These are phyloP conservation scores for Puma concolor DNA, from an alignment of 2,113 vertebrate species.

Conservation along the genomic window DNA sequence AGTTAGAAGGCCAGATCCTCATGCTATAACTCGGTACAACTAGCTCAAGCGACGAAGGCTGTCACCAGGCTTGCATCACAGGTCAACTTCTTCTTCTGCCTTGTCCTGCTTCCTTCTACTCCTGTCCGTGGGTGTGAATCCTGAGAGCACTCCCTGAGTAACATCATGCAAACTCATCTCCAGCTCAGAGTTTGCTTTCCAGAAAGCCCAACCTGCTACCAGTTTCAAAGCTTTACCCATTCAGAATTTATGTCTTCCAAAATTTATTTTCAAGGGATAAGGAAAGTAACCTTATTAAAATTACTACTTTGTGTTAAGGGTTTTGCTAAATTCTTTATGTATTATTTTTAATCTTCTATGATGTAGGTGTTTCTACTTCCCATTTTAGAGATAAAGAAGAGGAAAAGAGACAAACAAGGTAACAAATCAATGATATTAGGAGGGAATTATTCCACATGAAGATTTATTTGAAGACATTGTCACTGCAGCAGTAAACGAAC, in stretches of 20 bases:
- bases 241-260: background rate
- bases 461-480: background rate
- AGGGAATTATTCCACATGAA: background rate
- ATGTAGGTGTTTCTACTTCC: background rate
- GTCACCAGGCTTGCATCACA: background rate
- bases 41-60: no score
- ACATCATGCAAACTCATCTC: background rate
- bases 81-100: background rate
- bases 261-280: background rate
- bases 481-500: background rate
- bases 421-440: background rate
- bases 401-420: background rate
- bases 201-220: background rate
- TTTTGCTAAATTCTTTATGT: conserved; percentile 20
- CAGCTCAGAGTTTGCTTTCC: background rate
- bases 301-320: background rate
- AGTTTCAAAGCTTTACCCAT: background rate
- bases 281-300: background rate
- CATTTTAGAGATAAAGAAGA: background rate
- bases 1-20: background rate
- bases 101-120: background rate
- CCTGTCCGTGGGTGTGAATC: background rate
- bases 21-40: background rate
- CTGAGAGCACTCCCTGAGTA: background rate
- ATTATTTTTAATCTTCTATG: background rate